Evolutionary conservation across 2,113 vertebrate genomes (phyloP).

Genomic region (Accipiter virgatus): DNA sequence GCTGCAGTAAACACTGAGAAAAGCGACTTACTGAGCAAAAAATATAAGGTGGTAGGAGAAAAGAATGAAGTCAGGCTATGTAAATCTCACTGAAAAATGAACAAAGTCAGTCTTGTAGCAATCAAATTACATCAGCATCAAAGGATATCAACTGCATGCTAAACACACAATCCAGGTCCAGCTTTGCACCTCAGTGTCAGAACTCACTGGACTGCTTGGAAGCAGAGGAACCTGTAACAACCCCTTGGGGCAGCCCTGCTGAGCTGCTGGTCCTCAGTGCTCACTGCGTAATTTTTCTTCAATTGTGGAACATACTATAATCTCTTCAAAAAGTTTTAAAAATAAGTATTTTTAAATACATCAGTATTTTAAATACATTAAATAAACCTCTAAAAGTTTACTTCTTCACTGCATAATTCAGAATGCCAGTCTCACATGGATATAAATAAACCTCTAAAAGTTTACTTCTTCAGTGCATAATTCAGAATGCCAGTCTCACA

Average conservation of each 20-base stretch:
- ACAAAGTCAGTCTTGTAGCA: background rate
- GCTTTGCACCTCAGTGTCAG: background rate
- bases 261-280: background rate
- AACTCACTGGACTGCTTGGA: background rate
- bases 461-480: background rate
- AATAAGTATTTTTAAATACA: background rate
- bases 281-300: background rate
- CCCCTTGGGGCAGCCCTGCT: background rate
- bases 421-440: background rate
- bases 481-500: background rate
- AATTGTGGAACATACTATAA: background rate
- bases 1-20: background rate
- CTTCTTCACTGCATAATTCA: background rate
- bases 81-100: background rate
- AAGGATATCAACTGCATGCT: background rate
- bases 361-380: background rate
- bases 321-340: background rate
- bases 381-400: background rate
- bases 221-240: accelerated
- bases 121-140: background rate
- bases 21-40: background rate
- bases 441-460: background rate
- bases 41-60: background rate
- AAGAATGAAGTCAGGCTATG: background rate
- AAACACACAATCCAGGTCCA: background rate